A percentile compares a stretch with the other conserved stretches of the same genome.
Evolutionary conservation across 2,888 invertebrate genomes (phyloP).

Genomic region (Apodemia duryi): DNA sequence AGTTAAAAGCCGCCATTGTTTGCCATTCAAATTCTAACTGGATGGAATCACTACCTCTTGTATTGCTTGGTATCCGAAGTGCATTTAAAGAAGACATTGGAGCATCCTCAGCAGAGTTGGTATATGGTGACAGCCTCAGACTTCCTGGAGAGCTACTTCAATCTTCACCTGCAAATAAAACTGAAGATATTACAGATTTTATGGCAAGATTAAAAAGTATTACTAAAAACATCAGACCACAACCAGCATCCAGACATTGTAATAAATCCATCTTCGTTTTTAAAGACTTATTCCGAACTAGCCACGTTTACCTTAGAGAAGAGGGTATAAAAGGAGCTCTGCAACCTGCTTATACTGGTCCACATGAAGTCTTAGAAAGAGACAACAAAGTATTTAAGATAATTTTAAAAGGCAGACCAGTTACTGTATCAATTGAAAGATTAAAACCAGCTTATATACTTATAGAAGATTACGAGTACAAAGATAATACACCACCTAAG

Average conservation of each 20-base stretch:
- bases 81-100: slow-evolving; percentile 1
- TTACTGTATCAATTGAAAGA: slow-evolving; percentile 33
- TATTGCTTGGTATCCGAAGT: background rate
- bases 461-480: background rate
- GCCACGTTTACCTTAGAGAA: background rate
- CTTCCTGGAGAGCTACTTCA: background rate
- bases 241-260: slow-evolving; percentile 4
- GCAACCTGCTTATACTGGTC: slow-evolving; percentile 36
- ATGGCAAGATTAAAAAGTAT: background rate
- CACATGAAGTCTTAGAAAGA: slow-evolving; percentile 32
- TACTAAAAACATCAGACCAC: background rate
- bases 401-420: slow-evolving; percentile 26
- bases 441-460: slow-evolving; percentile 34
- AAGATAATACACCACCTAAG: background rate
- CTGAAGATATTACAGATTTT: background rate
- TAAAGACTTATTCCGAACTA: background rate
- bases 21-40: background rate
- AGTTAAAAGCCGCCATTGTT: background rate
- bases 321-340: slow-evolving; percentile 23
- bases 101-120: background rate
- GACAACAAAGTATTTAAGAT: slow-evolving; percentile 33
- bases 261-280: background rate
- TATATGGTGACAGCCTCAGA: background rate
- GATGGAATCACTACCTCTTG: background rate
- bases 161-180: background rate